These are phyloP conservation scores for Enoplosus armatus DNA, from an alignment of 2,797 vertebrate species.

Conservation along the genomic window DNA sequence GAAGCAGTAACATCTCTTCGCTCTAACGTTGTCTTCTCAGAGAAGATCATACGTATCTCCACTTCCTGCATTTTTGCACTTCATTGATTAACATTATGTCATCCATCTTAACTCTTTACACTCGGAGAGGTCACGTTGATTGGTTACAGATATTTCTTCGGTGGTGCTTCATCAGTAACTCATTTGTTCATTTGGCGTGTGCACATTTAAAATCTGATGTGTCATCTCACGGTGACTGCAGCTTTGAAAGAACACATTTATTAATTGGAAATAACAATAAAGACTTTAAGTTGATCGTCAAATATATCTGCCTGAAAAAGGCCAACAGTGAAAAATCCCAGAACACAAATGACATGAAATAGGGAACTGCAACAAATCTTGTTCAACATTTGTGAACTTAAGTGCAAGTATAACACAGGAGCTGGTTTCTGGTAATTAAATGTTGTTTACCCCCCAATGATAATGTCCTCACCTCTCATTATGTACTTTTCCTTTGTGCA, in stretches of 20 bases:
- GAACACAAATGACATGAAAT: too few relatives aligned
- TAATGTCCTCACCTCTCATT: not conserved
- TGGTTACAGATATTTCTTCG: not conserved
- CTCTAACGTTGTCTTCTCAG: not conserved
- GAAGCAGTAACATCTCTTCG: too few relatives aligned
- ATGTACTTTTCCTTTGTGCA: constrained; percentile 48
- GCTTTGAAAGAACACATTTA: not conserved
- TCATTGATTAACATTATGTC: not conserved
- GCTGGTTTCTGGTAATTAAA: not conserved
- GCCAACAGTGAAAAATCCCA: too few relatives aligned
- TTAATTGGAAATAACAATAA: too few relatives aligned
- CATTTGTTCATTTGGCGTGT: not conserved
- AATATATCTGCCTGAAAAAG: too few relatives aligned
- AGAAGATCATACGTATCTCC: not conserved
- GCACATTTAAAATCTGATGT: too few relatives aligned
- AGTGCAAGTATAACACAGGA: not conserved
- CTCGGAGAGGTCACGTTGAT: not conserved
- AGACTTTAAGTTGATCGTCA: too few relatives aligned
- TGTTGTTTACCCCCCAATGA: not conserved
- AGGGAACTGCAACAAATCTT: not conserved
- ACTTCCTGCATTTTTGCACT: not conserved
- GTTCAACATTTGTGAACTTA: not conserved
- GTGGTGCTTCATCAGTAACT: too few relatives aligned
- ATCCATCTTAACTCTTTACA: not conserved
- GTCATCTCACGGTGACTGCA: not conserved